Conservation (phyloP, 2,113 vertebrate genomes). For the Drymodes brunneopygia region DNA sequence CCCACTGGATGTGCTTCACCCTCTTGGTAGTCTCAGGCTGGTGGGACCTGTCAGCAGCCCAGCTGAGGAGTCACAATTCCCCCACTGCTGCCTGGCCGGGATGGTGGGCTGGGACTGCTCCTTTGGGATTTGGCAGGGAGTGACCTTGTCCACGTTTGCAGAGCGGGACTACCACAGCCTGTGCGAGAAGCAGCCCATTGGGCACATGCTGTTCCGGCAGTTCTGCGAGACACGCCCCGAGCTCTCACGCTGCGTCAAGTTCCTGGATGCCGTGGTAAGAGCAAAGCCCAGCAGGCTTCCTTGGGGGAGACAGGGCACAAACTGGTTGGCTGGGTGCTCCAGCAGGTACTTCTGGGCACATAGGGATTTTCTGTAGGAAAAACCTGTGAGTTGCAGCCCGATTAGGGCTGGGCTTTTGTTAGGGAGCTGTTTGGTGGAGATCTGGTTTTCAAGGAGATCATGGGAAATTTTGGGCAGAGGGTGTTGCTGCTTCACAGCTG, state of each 20-base stretch:
- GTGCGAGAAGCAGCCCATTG: constrained; percentile 93
- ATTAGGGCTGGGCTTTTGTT: neutral
- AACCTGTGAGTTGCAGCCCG: neutral
- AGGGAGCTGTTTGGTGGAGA: neutral
- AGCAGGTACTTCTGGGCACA: neutral
- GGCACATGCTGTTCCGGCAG: constrained; percentile 86
- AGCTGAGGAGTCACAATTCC: neutral
- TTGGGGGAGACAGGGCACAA: neutral
- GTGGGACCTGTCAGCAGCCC: neutral
- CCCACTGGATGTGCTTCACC: fast-evolving
- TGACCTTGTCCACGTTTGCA: constrained; percentile 41
- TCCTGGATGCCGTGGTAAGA: constrained; percentile 95
- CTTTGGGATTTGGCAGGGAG: neutral
- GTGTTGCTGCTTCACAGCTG: neutral
- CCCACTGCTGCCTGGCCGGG: neutral
- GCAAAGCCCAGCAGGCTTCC: fast-evolving
- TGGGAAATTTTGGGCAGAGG: neutral
- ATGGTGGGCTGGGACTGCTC: neutral
- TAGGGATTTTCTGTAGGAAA: neutral
- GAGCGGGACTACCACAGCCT: constrained; percentile 93
- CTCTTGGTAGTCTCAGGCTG: neutral
- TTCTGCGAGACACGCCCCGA: constrained; percentile 91
- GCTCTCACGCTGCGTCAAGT: constrained; percentile 84
- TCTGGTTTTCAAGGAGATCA: neutral
- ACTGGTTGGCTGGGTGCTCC: neutral